Conservation (phyloP, 1,140 invertebrate genomes). For the Scylla paramamosain region DNA sequence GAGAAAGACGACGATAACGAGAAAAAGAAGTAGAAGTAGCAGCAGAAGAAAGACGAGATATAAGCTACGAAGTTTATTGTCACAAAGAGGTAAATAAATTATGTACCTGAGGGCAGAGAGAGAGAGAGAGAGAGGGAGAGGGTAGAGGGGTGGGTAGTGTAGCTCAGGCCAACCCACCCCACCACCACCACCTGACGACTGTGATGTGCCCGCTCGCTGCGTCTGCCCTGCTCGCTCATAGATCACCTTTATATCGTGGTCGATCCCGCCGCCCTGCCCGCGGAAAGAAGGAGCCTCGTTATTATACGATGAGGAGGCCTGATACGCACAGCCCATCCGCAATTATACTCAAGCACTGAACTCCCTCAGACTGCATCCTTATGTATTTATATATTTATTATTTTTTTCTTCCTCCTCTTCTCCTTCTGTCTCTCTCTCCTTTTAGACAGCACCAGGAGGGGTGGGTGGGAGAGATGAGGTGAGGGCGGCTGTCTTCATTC, state of each 20-base stretch:
- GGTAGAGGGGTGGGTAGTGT: too few species aligned
- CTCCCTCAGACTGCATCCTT: neutral
- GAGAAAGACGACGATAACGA: neutral
- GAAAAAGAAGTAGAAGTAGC: too few species aligned
- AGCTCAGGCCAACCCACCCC: too few species aligned
- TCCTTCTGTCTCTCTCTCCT: neutral
- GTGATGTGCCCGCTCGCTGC: neutral
- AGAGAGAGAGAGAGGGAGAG: too few species aligned
- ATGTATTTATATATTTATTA: neutral
- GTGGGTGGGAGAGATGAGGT: neutral
- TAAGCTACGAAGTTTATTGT: neutral
- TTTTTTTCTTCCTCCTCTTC: neutral
- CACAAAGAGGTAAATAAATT: neutral
- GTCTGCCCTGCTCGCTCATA: neutral
- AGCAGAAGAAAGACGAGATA: too few species aligned
- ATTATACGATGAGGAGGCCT: neutral
- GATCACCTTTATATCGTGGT: constrained; percentile 13
- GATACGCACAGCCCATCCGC: neutral
- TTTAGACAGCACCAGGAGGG: neutral
- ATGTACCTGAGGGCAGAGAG: neutral
- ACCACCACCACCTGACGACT: too few species aligned
- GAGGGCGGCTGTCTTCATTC: neutral
- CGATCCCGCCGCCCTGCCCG: constrained; percentile 6
- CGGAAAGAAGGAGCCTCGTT: neutral
- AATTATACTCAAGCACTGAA: neutral